Percentiles rank a stretch among this genome's conserved stretches.
These are phyloP conservation scores for Neocrepidodera transversa DNA, from an alignment of 2,888 invertebrate genomes.

Conservation along the genomic window DNA sequence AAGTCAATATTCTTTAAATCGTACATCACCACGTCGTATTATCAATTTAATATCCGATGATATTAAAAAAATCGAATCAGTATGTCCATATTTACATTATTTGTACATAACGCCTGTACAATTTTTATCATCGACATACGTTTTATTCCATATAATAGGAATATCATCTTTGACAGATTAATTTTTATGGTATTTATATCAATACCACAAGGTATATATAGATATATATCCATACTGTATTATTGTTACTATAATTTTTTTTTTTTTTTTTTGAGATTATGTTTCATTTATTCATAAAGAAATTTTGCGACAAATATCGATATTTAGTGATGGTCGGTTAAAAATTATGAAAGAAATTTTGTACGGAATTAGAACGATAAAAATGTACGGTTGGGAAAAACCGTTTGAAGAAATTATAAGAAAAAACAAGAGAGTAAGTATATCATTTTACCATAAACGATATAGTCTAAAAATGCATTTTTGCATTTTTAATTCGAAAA, in stretches of 20 bases:
- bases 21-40: constrained; percentile 83
- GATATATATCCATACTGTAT: no score
- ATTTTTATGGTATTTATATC: constrained; percentile 64
- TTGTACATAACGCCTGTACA: constrained; percentile 83
- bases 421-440: constrained; percentile 66
- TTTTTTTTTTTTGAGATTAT: constrained; percentile 54
- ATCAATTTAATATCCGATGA: constrained; percentile 87
- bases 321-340: constrained; percentile 69
- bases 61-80: constrained; percentile 79
- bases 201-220: constrained; percentile 62
- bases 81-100: constrained; percentile 75
- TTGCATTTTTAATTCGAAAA: no score
- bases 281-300: constrained; percentile 60
- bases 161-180: constrained; percentile 67
- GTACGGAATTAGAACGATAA: constrained; percentile 75
- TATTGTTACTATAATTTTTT: no score
- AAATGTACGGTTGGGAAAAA: constrained; percentile 81
- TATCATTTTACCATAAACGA: no score
- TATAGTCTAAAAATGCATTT: no score
- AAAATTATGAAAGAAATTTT: constrained; percentile 77
- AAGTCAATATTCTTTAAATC: constrained; percentile 73
- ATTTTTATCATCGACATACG: constrained; percentile 67
- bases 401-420: constrained; percentile 71
- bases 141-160: constrained; percentile 66
- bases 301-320: constrained; percentile 60